phyloP scores from a whole-genome alignment of 2,888 invertebrate species.

The Alcis repandata region DNA sequence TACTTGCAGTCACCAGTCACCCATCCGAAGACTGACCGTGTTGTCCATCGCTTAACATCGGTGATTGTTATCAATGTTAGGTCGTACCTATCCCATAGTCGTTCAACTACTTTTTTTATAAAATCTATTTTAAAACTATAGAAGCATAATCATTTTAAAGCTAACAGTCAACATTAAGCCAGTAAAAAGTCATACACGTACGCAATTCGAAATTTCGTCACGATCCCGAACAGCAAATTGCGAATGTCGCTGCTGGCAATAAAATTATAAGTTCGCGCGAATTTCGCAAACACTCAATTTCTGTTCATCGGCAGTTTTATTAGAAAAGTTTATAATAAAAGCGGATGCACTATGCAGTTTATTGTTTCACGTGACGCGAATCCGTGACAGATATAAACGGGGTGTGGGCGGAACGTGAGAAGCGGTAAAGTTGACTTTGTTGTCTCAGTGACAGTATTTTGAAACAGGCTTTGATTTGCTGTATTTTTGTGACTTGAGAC shows the following conservation, averaged over 20 bases:
- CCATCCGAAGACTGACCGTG: too few species aligned
- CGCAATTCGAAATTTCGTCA: constrained; percentile 35
- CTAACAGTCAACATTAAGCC: constrained; percentile 21
- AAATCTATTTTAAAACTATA: background rate
- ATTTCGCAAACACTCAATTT: constrained; percentile 52
- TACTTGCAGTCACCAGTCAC: too few species aligned
- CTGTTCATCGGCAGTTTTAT: constrained; percentile 69
- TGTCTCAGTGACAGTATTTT: background rate
- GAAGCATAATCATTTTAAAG: background rate
- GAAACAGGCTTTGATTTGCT: background rate
- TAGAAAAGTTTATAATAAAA: constrained; percentile 67
- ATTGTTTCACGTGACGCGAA: constrained; percentile 59
- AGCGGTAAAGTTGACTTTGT: constrained; percentile 12
- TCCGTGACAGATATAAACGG: constrained; percentile 42
- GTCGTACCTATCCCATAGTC: too few species aligned
- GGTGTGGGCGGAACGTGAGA: constrained; percentile 10
- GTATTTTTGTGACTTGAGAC: background rate
- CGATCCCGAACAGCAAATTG: constrained; percentile 36
- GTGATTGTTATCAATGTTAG: too few species aligned
- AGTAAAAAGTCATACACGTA: constrained; percentile 31
- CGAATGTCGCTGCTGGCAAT: constrained; percentile 29
- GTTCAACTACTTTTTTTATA: background rate
- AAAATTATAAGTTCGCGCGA: constrained; percentile 39
- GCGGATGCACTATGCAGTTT: constrained; percentile 57
- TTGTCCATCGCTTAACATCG: too few species aligned